Base-by-base conservation (phyloP, 2,888 invertebrate genomes). In the Netelia virgata region DNA sequence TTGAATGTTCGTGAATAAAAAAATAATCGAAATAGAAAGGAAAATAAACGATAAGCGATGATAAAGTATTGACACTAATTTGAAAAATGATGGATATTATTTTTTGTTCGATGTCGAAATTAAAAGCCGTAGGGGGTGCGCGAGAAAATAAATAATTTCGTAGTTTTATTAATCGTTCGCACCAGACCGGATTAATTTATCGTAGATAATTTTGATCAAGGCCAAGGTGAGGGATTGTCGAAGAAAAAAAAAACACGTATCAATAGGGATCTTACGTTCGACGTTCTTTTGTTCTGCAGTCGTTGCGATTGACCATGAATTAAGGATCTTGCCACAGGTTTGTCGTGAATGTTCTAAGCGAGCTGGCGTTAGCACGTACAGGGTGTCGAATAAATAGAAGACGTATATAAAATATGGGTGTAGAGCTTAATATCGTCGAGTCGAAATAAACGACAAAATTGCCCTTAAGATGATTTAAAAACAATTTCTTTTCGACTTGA, bases 251-350 rank as follows among this genome's bases (percentile, higher is more conserved):
- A 23, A 23, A n/a, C n/a, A n/a, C n/a, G 47, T 47, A 57, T 77
- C 77, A 23, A 77, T 69, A 59, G 23, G 69, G 69, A 68, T 69
- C 69, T 68, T 61, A 14, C 14, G 10, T 14, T 66, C 59, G 61
- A 70, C 20, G 47, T 69, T 77, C 9, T 59, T 70, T 77, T 69
- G 61, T 70, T 50, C 50, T 36, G 59, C 5, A 61, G 20, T 77
- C 47, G 41, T 68, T 18, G 14, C 16, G 20, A 18, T 36, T 77
- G 69, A 77, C 77, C 77, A 69, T 77, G 77, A 61, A 47, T 70
- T 41, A 61, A 69, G 69, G 69, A 77, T 53, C 28, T 70, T 50
- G 59, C 59, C 69, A 50, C 55, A 64, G 18, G 53, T 43, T 53
- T 16, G 20, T 55, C 36, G 64, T 36, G 57, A 75, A 75, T 63